These are phyloP conservation scores for Enteromius anoplus DNA, from an alignment of 2,797 vertebrate species.

Conservation along the genomic window DNA sequence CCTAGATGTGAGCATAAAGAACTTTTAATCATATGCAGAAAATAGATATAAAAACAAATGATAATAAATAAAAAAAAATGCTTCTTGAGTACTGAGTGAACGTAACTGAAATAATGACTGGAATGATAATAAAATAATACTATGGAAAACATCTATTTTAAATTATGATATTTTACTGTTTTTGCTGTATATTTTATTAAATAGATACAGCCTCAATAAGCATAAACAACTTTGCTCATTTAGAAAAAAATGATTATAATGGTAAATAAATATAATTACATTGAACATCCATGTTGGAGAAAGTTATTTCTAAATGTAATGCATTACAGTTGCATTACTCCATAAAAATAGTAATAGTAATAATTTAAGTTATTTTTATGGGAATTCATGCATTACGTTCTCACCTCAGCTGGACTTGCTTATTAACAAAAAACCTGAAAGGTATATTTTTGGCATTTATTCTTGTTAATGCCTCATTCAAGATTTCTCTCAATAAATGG, in stretches of 20 bases:
- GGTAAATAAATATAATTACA: too few relatives aligned
- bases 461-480: neutral
- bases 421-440: too few relatives aligned
- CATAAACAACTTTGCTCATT: neutral
- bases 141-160: neutral
- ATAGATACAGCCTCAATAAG: neutral
- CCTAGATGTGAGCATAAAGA: neutral
- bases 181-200: neutral
- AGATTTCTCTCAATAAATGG: neutral
- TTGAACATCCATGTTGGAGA: too few relatives aligned
- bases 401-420: too few relatives aligned
- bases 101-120: neutral
- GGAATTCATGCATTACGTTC: too few relatives aligned
- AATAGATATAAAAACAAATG: conserved; percentile 1
- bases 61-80: neutral
- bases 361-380: too few relatives aligned
- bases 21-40: neutral
- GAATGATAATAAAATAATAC: neutral
- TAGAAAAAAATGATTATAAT: too few relatives aligned
- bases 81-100: neutral
- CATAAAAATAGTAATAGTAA: too few relatives aligned
- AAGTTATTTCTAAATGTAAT: too few relatives aligned
- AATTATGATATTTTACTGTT: neutral
- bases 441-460: neutral
- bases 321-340: too few relatives aligned